Evolutionary conservation across 2,113 vertebrate species (phyloP).

Genomic region (Hyaena hyaena): DNA sequence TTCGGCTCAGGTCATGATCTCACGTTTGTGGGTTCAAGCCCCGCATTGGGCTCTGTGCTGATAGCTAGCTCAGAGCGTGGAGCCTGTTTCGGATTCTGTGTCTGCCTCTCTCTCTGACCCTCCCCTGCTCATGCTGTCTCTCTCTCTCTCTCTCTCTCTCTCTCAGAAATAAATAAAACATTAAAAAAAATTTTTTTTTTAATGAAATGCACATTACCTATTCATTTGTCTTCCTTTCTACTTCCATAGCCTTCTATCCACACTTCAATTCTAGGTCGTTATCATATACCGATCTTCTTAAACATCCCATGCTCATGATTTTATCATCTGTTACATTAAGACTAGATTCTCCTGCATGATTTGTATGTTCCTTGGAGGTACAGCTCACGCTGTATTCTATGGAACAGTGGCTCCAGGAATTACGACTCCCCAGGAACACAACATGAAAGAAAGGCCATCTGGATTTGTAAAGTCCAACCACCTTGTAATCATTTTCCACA

Average conservation of each 20-base stretch:
- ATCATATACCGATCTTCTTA: background rate
- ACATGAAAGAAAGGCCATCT: background rate
- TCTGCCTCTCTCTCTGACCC: no score
- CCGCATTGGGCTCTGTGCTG: no score
- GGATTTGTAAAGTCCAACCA: background rate
- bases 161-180: no score
- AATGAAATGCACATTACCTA: background rate
- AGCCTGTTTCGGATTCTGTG: no score
- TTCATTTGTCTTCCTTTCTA: conserved; percentile 39
- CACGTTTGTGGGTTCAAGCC: no score
- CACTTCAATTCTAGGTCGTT: background rate
- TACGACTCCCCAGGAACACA: background rate
- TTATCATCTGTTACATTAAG: background rate
- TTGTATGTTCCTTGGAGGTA: background rate
- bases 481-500: background rate
- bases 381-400: background rate
- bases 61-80: no score
- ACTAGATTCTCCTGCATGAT: background rate
- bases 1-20: no score
- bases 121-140: no score
- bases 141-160: no score
- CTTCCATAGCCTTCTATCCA: background rate
- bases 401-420: background rate
- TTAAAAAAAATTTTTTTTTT: no score
- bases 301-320: background rate